Conservation (phyloP, 2,888 invertebrate species). For the Cryptocephalus primarius region DNA sequence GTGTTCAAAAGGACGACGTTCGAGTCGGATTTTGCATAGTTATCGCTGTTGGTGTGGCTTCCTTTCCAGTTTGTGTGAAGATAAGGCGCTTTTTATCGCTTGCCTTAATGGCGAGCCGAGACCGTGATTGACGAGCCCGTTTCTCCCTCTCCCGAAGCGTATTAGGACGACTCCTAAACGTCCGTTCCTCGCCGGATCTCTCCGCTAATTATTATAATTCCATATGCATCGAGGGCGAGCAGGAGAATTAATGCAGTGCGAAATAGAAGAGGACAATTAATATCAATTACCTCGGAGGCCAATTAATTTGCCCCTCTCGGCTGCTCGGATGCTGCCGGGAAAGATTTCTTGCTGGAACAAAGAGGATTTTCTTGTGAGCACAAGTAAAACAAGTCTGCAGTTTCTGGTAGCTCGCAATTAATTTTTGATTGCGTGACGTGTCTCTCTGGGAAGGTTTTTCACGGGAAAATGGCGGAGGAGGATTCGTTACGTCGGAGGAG, state of each 20-base stretch:
- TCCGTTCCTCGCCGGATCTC: no score
- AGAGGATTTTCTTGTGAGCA: constrained; percentile 5
- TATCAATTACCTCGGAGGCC: constrained; percentile 30
- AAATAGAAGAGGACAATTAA: constrained; percentile 31
- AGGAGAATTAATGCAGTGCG: constrained; percentile 22
- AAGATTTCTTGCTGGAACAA: constrained; percentile 6
- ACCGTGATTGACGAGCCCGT: not conserved
- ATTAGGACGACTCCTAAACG: no score
- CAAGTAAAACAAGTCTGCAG: constrained; percentile 7
- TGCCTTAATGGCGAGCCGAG: not conserved
- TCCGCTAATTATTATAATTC: constrained; percentile 3
- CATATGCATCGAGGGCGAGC: constrained; percentile 4
- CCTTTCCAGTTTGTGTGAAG: constrained; percentile 5
- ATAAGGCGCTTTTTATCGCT: constrained; percentile 10
- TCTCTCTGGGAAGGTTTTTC: no score
- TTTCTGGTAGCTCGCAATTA: not conserved
- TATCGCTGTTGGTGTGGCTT: constrained; percentile 8
- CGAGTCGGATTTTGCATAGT: constrained; percentile 6
- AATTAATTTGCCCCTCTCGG: constrained; percentile 20
- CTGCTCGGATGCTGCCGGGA: constrained; percentile 5
- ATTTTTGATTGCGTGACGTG: no score
- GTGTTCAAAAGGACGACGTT: constrained; percentile 2
- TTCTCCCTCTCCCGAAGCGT: not conserved
- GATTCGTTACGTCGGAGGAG: no score
- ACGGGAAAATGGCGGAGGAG: no score